Evolutionary conservation across 1,140 invertebrate genomes (phyloP).

Genomic region (Agrypnia vestita): DNA sequence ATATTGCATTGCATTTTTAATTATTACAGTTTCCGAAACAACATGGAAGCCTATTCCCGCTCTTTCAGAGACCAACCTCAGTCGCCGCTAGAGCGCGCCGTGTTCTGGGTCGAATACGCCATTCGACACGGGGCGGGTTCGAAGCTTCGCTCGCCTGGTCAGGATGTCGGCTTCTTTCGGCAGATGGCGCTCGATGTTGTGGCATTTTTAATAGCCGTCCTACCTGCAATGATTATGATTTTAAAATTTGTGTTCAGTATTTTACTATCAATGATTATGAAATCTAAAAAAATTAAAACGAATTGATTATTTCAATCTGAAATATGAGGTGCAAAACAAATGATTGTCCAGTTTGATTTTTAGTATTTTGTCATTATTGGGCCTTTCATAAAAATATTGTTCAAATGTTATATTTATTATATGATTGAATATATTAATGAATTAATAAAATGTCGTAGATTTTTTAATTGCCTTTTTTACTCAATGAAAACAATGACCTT

Average conservation of each 20-base stretch:
- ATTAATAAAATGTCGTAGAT: too few relatives aligned
- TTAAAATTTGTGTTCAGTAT: neutral
- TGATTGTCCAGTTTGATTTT: too few relatives aligned
- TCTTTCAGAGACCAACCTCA: conserved; percentile 69
- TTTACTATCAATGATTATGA: neutral
- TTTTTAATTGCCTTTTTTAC: too few relatives aligned
- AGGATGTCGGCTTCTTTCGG: conserved; percentile 38
- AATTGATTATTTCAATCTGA: too few relatives aligned
- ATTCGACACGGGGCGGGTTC: conserved; percentile 56
- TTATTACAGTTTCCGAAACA: conserved; percentile 57
- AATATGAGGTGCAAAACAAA: too few relatives aligned
- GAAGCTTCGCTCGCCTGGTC: conserved; percentile 52
- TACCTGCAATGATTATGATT: neutral
- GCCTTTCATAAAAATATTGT: too few relatives aligned
- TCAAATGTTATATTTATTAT: too few relatives aligned
- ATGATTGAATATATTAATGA: too few relatives aligned
- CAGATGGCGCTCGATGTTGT: conserved; percentile 45
- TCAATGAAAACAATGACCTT: too few relatives aligned
- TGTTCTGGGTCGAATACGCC: conserved; percentile 67
- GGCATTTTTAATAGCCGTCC: neutral
- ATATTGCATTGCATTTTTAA: neutral
- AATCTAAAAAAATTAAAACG: too few relatives aligned
- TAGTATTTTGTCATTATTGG: too few relatives aligned
- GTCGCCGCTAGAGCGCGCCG: conserved; percentile 65
- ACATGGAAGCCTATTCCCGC: conserved; percentile 62